phyloP scores from a whole-genome alignment of 2,797 vertebrate species.

The Lophius americanus region DNA sequence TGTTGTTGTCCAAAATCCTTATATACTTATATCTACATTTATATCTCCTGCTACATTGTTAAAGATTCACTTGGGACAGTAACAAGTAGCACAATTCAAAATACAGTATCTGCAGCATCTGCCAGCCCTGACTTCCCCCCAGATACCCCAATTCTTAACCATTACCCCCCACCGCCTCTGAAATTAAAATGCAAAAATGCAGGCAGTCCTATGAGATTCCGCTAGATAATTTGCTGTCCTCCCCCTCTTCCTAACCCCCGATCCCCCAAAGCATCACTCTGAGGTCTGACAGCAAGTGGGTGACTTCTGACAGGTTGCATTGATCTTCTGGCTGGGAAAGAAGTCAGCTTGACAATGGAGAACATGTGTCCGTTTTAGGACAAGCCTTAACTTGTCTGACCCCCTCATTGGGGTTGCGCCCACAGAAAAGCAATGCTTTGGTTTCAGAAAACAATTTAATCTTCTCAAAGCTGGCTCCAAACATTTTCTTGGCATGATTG shows the following conservation, averaged over 20 bases:
- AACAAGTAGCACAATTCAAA: conserved; percentile 56
- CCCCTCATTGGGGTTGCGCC: conserved; percentile 60
- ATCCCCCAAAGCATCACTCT: conserved; percentile 60
- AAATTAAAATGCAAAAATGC: conserved; percentile 75
- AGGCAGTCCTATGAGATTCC: conserved; percentile 71
- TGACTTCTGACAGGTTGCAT: conserved; percentile 75
- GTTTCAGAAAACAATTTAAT: conserved; percentile 46
- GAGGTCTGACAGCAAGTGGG: conserved; percentile 72
- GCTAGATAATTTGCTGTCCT: conserved; percentile 66
- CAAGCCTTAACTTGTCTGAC: conserved; percentile 77
- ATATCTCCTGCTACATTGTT: too few species aligned
- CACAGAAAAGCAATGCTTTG: conserved; percentile 47
- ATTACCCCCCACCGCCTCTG: conserved; percentile 58
- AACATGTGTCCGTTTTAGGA: conserved; percentile 75
- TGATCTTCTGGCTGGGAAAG: conserved; percentile 77
- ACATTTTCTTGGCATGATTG: conserved; percentile 30
- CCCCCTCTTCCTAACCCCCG: conserved; percentile 48
- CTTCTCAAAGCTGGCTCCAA: conserved; percentile 40
- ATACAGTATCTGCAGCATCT: conserved; percentile 51
- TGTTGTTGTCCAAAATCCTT: neutral
- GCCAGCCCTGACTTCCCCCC: conserved; percentile 28
- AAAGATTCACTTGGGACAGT: conserved; percentile 2
- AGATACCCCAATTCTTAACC: conserved; percentile 56
- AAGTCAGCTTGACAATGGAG: conserved; percentile 75
- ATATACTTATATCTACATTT: too few species aligned